Conservation (phyloP, 2,888 invertebrate species). For the Campoletis raptor region DNA sequence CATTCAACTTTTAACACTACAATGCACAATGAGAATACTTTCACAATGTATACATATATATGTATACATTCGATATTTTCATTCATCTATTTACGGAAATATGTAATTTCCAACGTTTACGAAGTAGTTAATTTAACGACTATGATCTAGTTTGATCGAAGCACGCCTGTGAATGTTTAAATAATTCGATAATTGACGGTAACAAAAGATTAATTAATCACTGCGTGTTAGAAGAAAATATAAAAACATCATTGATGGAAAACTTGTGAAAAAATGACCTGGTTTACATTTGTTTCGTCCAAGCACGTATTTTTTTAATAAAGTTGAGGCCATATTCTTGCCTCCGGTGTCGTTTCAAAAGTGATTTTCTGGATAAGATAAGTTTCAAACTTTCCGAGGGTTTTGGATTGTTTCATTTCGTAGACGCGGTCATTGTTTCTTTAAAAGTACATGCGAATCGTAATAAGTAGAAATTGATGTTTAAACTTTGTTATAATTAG, state of each 20-base stretch:
- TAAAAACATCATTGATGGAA: background rate
- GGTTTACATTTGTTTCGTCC: background rate
- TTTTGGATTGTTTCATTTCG: too few relatives aligned
- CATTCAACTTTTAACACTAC: slow-evolving; percentile 37
- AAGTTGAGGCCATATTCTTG: too few relatives aligned
- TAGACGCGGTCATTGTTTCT: too few relatives aligned
- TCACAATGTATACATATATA: background rate
- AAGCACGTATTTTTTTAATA: background rate
- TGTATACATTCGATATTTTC: background rate
- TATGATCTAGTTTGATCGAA: background rate
- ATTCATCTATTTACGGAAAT: background rate
- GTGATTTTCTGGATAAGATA: too few relatives aligned
- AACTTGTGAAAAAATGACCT: background rate
- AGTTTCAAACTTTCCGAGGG: too few relatives aligned
- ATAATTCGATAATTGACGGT: background rate
- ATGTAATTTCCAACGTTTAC: background rate
- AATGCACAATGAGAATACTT: slow-evolving; percentile 29
- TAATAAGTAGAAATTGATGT: background rate
- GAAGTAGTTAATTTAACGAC: background rate
- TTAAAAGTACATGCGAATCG: too few relatives aligned
- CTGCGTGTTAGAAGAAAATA: background rate
- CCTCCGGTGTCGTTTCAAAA: too few relatives aligned
- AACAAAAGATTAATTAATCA: background rate
- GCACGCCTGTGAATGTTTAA: background rate
- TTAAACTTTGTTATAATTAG: background rate